Base-by-base conservation (phyloP, 2,113 vertebrate species). In the Dasyprocta punctata region DNA sequence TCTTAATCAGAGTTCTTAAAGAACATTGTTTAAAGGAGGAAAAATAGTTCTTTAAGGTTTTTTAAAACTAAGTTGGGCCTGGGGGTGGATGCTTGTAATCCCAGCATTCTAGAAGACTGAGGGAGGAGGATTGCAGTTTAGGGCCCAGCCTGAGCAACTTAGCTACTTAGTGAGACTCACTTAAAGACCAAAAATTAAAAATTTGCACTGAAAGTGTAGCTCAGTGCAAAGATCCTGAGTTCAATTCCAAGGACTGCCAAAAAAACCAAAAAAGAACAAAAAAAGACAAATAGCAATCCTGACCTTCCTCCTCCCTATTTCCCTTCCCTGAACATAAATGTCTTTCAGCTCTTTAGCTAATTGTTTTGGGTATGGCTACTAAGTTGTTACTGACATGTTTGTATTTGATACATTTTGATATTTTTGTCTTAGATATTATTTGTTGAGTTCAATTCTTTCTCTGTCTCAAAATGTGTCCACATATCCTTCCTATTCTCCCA, bases 371-470 rank as follows among this genome's bases (percentile, higher is more conserved):
- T 85, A n/a, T 94, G 82, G 54, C 54, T 90, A 61, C 6, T 47
- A 38, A 7, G 52, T 85, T 73, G 90, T 77, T 92, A 81, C 54
- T 94, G 49, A 69, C 7, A 12, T 67, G 11, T 89, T 92, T 81
- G 13, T 49, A 38, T 94, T 87, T 89, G 60, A 36, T 86, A 4
- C 8, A n/a, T 89, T 71, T 49, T 92, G 20, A 49, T 30, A 49
- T 65, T 85, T 85, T 10, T 58, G 10, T 78, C 65, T 90, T 89
- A 54, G 41, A 30, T 67, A 36, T 80, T 90, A 78, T 49, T 60
- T 77, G 17, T 91, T 95, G 83, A 91, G 3, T 28, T 91, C 47
- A 63, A 41, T 90, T 97, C 41, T 89, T 80, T 86, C 17, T 65
- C 56, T 82, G 9, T 95, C 58, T 8, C 58, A 28, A 90, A 67